Conservation (phyloP, 2,113 vertebrate genomes). For the Anarhynchus alexandrinus region DNA sequence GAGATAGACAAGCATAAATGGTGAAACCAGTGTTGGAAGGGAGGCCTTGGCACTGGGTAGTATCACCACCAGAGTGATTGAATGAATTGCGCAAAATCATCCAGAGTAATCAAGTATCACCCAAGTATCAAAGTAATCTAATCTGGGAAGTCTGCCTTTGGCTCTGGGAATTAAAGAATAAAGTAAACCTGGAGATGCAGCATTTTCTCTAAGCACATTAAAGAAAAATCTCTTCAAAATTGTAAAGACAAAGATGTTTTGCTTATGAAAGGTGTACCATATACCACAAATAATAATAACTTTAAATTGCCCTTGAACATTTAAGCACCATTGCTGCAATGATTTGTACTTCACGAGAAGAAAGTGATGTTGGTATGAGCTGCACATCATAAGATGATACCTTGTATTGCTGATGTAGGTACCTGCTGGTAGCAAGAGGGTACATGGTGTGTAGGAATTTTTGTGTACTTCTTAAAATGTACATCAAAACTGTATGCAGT, state of each 20-base stretch:
- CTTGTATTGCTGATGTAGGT: background rate
- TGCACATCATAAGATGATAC: rapidly evolving
- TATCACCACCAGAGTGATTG: background rate
- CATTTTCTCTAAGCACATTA: background rate
- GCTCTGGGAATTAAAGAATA: background rate
- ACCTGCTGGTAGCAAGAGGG: background rate
- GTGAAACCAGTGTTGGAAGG: background rate
- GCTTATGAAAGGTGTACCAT: background rate
- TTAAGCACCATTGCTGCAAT: background rate
- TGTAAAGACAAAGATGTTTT: background rate
- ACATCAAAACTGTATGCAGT: background rate
- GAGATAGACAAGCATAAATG: background rate
- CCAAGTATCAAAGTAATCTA: background rate
- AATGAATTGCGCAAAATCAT: background rate
- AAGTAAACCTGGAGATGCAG: background rate
- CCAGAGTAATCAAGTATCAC: background rate
- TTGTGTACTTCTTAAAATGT: background rate
- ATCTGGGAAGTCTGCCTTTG: background rate
- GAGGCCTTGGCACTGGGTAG: background rate
- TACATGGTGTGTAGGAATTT: background rate
- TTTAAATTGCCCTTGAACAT: background rate
- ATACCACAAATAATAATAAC: background rate
- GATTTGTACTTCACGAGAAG: background rate
- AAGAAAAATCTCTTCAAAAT: background rate
- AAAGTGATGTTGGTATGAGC: background rate